phyloP scores from a whole-genome alignment of 2,113 vertebrate genomes.

The Chloebia gouldiae region DNA sequence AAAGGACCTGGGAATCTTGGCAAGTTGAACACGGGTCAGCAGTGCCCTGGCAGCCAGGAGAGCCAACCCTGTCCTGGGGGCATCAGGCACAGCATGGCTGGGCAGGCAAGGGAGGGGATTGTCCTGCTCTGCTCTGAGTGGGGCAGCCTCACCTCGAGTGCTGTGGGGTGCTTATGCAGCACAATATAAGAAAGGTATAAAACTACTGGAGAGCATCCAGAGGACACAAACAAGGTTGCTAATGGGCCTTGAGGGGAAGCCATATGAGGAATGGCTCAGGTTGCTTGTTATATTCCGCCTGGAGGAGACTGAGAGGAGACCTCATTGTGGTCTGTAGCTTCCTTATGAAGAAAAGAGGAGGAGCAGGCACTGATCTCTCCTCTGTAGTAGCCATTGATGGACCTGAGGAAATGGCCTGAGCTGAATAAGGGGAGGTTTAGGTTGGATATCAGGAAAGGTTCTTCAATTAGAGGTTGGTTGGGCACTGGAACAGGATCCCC shows the following conservation, averaged over 20 bases:
- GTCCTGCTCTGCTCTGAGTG: not conserved
- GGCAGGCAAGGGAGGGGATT: fast-evolving
- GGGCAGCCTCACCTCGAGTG: fast-evolving
- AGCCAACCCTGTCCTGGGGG: fast-evolving
- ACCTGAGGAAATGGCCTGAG: not conserved
- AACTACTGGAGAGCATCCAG: fast-evolving
- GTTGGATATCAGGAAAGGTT: not conserved
- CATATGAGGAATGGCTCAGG: fast-evolving
- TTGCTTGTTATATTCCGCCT: not conserved
- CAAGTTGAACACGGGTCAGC: not conserved
- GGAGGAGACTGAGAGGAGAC: not conserved
- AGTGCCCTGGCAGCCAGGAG: not conserved
- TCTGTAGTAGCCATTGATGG: not conserved
- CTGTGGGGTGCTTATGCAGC: fast-evolving
- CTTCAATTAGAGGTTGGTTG: fast-evolving
- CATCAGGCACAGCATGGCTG: not conserved
- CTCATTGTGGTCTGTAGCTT: not conserved
- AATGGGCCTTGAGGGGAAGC: not conserved
- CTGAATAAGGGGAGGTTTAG: not conserved
- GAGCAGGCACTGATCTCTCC: not conserved
- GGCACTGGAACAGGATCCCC: not conserved
- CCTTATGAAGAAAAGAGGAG: not conserved
- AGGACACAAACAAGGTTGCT: fast-evolving
- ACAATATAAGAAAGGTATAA: fast-evolving
- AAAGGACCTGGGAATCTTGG: not conserved